A percentile compares a stretch with the other conserved stretches of the same genome.
Evolutionary conservation across 2,113 vertebrate genomes (phyloP).

Genomic region (Acanthochromis polyacanthus): DNA sequence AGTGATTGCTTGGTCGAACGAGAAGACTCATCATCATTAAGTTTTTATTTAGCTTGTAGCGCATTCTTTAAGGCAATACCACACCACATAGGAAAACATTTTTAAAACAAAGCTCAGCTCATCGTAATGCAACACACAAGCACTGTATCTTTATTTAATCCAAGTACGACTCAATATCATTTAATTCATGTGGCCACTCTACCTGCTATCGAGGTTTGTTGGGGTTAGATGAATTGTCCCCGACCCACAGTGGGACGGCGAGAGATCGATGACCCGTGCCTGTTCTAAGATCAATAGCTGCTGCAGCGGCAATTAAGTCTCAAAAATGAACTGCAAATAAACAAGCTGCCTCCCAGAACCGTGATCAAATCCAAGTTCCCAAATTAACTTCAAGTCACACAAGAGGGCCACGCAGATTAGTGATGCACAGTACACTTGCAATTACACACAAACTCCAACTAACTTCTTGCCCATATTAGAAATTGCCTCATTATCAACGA

Average conservation of each 20-base stretch:
- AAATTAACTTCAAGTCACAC: slow-evolving; percentile 40
- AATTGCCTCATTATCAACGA: too few relatives aligned
- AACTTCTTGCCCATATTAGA: too few relatives aligned
- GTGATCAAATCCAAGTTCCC: slow-evolving; percentile 6
- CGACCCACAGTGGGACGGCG: slow-evolving; percentile 49
- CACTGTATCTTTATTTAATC: slow-evolving; percentile 36
- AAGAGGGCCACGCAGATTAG: not conserved
- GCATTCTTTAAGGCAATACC: not conserved
- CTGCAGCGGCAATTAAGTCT: slow-evolving; percentile 69
- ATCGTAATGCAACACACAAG: slow-evolving; percentile 25
- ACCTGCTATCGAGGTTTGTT: slow-evolving; percentile 13
- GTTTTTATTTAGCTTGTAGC: not conserved
- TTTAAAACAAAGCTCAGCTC: slow-evolving; percentile 7
- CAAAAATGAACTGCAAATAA: slow-evolving; percentile 72
- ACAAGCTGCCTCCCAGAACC: slow-evolving; percentile 57
- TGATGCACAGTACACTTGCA: not conserved
- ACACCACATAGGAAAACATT: not conserved
- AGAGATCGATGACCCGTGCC: slow-evolving; percentile 56
- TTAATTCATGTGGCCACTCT: slow-evolving; percentile 24
- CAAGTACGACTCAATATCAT: slow-evolving; percentile 37
- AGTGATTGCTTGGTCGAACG: slow-evolving; percentile 17
- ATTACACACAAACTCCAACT: too few relatives aligned
- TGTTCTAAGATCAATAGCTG: slow-evolving; percentile 62
- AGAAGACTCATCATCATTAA: not conserved
- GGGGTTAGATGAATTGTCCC: slow-evolving; percentile 60